phyloP scores from a whole-genome alignment of 2,888 invertebrate genomes.

The Meghimatium bilineatum region DNA sequence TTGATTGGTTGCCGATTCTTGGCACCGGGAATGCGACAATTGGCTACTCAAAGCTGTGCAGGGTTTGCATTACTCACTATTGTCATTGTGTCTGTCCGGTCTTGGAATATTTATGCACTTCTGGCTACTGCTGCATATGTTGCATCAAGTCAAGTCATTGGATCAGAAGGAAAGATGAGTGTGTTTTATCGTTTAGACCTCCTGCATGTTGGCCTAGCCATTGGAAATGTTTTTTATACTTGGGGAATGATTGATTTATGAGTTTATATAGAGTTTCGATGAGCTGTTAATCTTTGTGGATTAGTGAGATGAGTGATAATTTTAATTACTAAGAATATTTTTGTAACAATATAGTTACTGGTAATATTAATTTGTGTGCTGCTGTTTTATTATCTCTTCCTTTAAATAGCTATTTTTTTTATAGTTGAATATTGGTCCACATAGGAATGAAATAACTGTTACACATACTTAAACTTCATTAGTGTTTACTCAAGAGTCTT shows the following conservation, averaged over 20 bases:
- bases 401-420: neutral
- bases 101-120: conserved; percentile 65
- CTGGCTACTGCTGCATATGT: conserved; percentile 63
- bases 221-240: conserved; percentile 66
- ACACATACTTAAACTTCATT: no score
- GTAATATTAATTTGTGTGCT: neutral
- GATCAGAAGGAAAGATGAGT: conserved; percentile 62
- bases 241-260: conserved; percentile 48
- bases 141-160: conserved; percentile 64
- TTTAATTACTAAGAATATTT: neutral
- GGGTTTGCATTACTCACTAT: conserved; percentile 70
- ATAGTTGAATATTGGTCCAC: no score
- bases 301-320: neutral
- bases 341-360: conserved; percentile 14
- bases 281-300: neutral
- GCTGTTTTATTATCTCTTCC: neutral
- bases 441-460: no score
- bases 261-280: conserved; percentile 20
- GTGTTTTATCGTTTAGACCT: conserved; percentile 67
- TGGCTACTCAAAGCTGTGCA: conserved; percentile 64
- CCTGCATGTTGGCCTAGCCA: conserved; percentile 68
- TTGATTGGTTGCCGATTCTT: conserved; percentile 55
- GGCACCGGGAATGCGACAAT: conserved; percentile 54
- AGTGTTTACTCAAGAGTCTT: no score
- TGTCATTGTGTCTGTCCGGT: conserved; percentile 57